These are phyloP conservation scores for Ennomos erosarius DNA, from an alignment of 2,888 invertebrate genomes.

Conservation along the genomic window DNA sequence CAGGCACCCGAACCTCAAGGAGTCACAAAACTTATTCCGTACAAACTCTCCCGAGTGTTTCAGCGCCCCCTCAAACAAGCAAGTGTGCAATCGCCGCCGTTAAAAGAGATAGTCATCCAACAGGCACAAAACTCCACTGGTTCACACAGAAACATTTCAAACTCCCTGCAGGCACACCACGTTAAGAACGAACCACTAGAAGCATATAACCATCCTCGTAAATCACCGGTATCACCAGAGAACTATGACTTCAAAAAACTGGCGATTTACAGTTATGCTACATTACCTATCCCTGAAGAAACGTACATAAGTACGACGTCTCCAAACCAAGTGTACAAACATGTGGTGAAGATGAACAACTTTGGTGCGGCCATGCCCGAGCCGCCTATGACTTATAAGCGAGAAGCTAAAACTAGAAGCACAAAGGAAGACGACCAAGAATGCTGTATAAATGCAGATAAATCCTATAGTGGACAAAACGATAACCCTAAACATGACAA, in stretches of 20 bases:
- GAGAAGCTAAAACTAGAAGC: constrained; percentile 40
- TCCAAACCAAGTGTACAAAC: constrained; percentile 44
- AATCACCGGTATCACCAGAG: constrained; percentile 39
- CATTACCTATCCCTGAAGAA: constrained; percentile 49
- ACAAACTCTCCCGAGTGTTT: constrained; percentile 52
- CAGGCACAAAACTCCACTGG: constrained; percentile 46
- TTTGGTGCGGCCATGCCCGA: constrained; percentile 57
- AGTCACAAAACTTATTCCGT: constrained; percentile 40
- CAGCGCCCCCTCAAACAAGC: constrained; percentile 50
- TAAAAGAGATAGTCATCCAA: constrained; percentile 67
- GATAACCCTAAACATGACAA: constrained; percentile 31
- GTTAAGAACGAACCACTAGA: constrained; percentile 46
- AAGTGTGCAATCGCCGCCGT: constrained; percentile 49
- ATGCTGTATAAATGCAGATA: constrained; percentile 28
- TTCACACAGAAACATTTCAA: constrained; percentile 33
- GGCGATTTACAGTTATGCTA: constrained; percentile 54
- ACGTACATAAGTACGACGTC: constrained; percentile 41
- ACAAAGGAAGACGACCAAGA: constrained; percentile 39
- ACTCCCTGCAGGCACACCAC: constrained; percentile 36
- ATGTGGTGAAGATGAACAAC: constrained; percentile 49
- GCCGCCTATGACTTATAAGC: constrained; percentile 39
- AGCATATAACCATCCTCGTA: constrained; percentile 35
- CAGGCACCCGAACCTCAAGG: constrained; percentile 55
- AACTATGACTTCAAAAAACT: constrained; percentile 67
- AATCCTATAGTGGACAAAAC: constrained; percentile 31